Conservation (phyloP, 2,888 invertebrate genomes). For the Synergus laeviventris region DNA sequence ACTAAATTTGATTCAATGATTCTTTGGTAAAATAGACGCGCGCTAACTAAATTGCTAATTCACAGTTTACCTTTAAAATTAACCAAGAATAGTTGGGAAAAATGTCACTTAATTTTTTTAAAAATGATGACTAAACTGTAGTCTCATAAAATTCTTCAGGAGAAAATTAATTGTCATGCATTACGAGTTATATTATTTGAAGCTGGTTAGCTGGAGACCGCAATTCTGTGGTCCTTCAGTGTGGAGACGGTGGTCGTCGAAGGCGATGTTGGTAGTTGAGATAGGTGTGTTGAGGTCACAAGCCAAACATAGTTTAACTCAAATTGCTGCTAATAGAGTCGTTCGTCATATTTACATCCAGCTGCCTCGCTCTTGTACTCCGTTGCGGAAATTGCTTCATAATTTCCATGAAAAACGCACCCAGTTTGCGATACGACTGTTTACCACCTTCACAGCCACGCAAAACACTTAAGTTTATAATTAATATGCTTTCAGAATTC, state of each 20-base stretch:
- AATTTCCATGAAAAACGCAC: constrained; percentile 24
- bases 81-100: too few relatives aligned
- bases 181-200: constrained; percentile 44
- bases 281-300: constrained; percentile 40
- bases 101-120: too few relatives aligned
- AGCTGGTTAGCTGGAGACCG: constrained; percentile 62
- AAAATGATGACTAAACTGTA: too few relatives aligned
- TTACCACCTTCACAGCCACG: constrained; percentile 19
- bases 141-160: background rate
- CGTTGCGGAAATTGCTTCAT: constrained; percentile 26
- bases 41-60: too few relatives aligned
- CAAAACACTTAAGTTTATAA: constrained; percentile 25
- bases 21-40: too few relatives aligned
- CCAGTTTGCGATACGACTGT: constrained; percentile 21
- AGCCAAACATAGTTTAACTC: constrained; percentile 42
- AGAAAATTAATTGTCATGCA: background rate
- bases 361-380: constrained; percentile 12
- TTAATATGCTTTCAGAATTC: constrained; percentile 22
- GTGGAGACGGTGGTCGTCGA: constrained; percentile 19
- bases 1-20: too few relatives aligned
- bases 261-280: constrained; percentile 25
- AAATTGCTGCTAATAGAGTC: constrained; percentile 41
- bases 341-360: constrained; percentile 30
- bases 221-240: constrained; percentile 55
- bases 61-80: too few relatives aligned